Evolutionary conservation across 1,140 invertebrate genomes (phyloP).

Genomic region (Ooceraea biroi): DNA sequence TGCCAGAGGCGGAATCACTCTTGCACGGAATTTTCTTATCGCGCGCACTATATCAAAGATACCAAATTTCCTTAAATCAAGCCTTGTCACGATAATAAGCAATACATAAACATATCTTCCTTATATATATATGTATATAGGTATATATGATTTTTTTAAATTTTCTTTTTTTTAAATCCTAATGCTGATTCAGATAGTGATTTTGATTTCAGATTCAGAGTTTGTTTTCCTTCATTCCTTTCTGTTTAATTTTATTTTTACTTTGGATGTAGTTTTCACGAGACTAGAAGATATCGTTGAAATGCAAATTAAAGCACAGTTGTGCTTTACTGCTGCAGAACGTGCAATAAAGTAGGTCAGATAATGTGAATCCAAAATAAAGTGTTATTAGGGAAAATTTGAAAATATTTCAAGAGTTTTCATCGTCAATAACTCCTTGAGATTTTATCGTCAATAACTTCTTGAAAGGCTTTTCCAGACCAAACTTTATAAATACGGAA

Average conservation of each 20-base stretch:
- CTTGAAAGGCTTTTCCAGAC: neutral
- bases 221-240: no score
- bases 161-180: neutral
- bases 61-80: neutral
- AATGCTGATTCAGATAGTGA: no score
- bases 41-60: neutral
- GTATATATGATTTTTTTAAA: neutral
- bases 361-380: neutral
- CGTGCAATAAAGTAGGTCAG: neutral
- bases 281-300: no score
- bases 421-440: neutral
- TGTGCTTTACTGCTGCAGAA: no score
- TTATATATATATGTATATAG: neutral
- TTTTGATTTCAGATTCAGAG: no score
- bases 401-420: neutral
- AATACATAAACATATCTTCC: neutral
- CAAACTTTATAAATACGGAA: slow-evolving; percentile 31
- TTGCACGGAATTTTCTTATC: neutral
- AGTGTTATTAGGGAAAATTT: neutral
- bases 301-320: neutral
- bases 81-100: neutral
- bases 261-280: no score
- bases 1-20: neutral
- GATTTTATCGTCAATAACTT: slow-evolving; percentile 7
- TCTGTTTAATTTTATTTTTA: no score